Evolutionary conservation across 64 coral and sea anemone species (phyloP).

Genomic region (Platygyra sinensis): DNA sequence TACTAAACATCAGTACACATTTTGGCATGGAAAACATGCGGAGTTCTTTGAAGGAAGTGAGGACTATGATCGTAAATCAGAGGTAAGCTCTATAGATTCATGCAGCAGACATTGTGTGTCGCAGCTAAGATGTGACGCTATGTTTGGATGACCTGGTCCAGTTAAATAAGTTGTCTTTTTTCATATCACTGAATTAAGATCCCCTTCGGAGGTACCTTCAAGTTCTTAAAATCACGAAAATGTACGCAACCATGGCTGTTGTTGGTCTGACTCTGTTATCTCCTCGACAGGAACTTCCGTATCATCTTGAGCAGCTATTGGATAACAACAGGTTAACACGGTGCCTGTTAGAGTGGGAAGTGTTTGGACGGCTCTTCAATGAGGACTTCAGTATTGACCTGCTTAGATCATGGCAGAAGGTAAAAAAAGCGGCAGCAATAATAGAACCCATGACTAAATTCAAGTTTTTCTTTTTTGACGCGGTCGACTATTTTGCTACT

Average conservation of each 20-base stretch:
- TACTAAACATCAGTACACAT: slow-evolving; percentile 91
- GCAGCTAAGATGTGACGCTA: too few relatives aligned
- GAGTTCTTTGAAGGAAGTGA: slow-evolving; percentile 94
- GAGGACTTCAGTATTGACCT: slow-evolving; percentile 99
- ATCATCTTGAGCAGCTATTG: slow-evolving; percentile 95
- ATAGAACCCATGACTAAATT: too few relatives aligned
- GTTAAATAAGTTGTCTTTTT: too few relatives aligned
- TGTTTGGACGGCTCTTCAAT: slow-evolving; percentile 87
- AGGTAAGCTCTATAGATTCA: slow-evolving; percentile 45
- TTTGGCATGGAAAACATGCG: slow-evolving; percentile 95
- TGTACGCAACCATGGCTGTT: not conserved
- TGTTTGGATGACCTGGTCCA: too few relatives aligned
- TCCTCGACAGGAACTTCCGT: slow-evolving; percentile 76
- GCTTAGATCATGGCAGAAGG: slow-evolving; percentile 95
- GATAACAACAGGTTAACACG: slow-evolving; percentile 96
- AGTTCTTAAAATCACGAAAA: not conserved
- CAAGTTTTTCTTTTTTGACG: too few relatives aligned
- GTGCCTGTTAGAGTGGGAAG: slow-evolving; percentile 94
- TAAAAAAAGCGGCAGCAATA: not conserved
- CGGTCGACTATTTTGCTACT: too few relatives aligned
- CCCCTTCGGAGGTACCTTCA: too few relatives aligned
- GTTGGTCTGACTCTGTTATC: not conserved
- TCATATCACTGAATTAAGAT: too few relatives aligned
- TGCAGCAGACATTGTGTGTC: too few relatives aligned
- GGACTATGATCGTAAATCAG: slow-evolving; percentile 95